phyloP scores from a whole-genome alignment of 2,888 invertebrate genomes.

The Drosophila paranaensis region DNA sequence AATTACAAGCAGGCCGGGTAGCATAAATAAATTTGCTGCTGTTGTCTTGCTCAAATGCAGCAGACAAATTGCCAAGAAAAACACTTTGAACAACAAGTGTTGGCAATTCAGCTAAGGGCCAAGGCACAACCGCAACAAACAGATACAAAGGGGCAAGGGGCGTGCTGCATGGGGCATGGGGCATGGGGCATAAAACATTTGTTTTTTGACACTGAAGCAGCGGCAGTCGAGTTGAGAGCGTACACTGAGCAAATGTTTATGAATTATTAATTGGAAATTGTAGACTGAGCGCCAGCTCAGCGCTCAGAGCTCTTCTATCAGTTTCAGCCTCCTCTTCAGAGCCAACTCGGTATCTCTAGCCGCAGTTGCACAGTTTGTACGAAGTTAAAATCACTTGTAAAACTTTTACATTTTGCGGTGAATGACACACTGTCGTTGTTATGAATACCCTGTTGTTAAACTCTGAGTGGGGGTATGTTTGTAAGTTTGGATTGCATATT shows the following conservation, averaged over 20 bases:
- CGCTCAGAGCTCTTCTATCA: conserved; percentile 14
- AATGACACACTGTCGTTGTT: conserved; percentile 39
- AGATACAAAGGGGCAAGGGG: background rate
- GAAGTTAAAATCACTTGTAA: conserved; percentile 72
- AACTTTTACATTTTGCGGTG: conserved; percentile 75
- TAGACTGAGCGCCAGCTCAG: conserved; percentile 40
- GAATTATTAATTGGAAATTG: conserved; percentile 77
- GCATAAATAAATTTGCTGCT: conserved; percentile 67
- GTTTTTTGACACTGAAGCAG: conserved; percentile 37
- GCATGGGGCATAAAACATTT: conserved; percentile 19
- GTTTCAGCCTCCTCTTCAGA: conserved; percentile 1
- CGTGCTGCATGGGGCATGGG: background rate
- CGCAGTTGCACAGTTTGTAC: conserved; percentile 30
- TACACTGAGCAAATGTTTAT: conserved; percentile 65
- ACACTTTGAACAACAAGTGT: conserved; percentile 71
- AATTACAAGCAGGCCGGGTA: conserved; percentile 62
- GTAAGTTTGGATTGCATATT: background rate
- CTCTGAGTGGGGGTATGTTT: background rate
- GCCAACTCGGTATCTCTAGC: conserved; percentile 6
- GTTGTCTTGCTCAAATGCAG: conserved; percentile 37
- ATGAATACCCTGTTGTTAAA: conserved; percentile 16
- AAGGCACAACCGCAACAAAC: conserved; percentile 18
- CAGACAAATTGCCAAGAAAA: conserved; percentile 75
- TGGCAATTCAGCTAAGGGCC: conserved; percentile 44
- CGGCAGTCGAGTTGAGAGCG: conserved; percentile 11